These are phyloP conservation scores for Sciurus niger DNA, from an alignment of 2,113 vertebrate genomes.

Conservation along the genomic window DNA sequence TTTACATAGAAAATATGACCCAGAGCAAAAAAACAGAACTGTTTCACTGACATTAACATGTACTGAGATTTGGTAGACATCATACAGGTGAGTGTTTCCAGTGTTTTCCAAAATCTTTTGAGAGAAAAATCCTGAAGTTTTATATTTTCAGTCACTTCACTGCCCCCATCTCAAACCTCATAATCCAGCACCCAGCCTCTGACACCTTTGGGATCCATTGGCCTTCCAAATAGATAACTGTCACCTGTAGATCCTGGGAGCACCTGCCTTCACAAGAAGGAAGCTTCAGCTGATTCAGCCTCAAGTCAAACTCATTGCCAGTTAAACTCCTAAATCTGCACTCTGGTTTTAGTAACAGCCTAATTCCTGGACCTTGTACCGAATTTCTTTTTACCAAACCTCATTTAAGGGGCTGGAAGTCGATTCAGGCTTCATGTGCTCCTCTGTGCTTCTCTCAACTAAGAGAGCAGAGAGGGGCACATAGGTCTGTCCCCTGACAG, in stretches of 20 bases:
- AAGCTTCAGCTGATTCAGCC: background rate
- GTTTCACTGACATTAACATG: background rate
- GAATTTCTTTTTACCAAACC: background rate
- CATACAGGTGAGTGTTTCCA: background rate
- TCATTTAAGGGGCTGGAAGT: background rate
- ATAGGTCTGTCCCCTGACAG: background rate
- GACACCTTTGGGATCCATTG: background rate
- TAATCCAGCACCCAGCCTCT: background rate
- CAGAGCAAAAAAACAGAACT: background rate
- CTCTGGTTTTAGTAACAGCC: background rate
- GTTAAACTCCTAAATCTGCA: background rate
- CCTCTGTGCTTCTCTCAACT: background rate
- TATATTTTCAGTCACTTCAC: background rate
- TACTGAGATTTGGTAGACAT: background rate
- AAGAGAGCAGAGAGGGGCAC: background rate
- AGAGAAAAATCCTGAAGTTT: background rate
- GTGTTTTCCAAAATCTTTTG: slow-evolving; percentile 27
- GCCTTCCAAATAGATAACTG: background rate
- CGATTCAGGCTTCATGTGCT: background rate
- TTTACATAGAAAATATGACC: background rate
- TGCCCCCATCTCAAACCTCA: background rate
- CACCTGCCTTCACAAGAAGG: background rate
- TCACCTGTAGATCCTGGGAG: background rate
- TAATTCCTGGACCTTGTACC: background rate
- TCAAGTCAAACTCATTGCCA: background rate